A percentile compares a stretch with the other conserved stretches of the same genome.
Conservation (phyloP, 2,113 vertebrate species). For the Bettongia penicillata region DNA sequence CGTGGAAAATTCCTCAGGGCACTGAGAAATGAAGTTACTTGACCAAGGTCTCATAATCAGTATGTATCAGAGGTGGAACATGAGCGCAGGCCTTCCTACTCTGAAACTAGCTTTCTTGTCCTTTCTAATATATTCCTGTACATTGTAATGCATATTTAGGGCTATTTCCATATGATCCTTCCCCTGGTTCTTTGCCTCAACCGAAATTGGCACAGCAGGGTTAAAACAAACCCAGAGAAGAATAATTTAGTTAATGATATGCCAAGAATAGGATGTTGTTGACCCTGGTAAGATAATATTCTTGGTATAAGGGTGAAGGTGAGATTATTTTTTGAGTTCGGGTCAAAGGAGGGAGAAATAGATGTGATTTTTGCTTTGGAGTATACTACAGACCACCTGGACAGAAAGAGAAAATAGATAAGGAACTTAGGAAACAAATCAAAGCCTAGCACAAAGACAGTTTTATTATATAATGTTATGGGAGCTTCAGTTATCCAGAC, state of each 20-base stretch:
- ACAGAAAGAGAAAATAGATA: too few relatives aligned
- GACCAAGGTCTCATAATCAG: background rate
- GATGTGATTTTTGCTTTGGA: too few relatives aligned
- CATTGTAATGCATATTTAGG: background rate
- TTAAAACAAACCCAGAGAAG: background rate
- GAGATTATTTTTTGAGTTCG: too few relatives aligned
- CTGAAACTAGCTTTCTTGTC: background rate
- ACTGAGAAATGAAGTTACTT: background rate
- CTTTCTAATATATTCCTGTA: background rate
- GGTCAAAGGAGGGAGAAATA: too few relatives aligned
- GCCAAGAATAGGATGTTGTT: background rate
- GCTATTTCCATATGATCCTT: background rate
- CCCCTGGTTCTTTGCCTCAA: background rate
- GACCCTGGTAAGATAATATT: background rate
- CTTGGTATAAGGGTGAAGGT: too few relatives aligned
- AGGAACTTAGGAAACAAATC: too few relatives aligned
- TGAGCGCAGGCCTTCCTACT: background rate
- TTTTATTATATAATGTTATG: too few relatives aligned
- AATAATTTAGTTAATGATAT: background rate
- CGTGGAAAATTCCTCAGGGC: background rate
- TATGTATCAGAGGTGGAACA: background rate
- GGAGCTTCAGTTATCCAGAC: too few relatives aligned
- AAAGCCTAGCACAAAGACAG: too few relatives aligned
- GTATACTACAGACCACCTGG: too few relatives aligned
- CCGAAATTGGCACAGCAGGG: too few relatives aligned